Evolutionary conservation across 2,797 vertebrate species (phyloP).

Genomic region (Helostoma temminkii): DNA sequence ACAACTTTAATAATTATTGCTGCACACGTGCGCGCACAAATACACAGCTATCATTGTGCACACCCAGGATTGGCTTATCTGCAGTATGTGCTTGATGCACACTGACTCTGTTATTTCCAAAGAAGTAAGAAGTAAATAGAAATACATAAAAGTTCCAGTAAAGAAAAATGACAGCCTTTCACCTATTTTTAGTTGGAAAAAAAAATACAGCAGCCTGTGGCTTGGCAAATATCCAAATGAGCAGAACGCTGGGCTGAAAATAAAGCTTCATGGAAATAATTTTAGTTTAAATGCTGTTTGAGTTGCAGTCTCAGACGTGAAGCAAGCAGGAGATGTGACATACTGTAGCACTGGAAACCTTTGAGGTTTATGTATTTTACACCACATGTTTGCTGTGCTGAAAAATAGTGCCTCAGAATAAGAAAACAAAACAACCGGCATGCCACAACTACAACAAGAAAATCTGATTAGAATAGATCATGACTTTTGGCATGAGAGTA

Average conservation of each 20-base stretch:
- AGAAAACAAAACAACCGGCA: neutral
- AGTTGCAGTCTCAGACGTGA: slow-evolving; percentile 17
- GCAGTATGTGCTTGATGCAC: slow-evolving; percentile 46
- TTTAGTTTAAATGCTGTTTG: slow-evolving; percentile 28
- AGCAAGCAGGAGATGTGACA: neutral
- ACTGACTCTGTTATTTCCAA: slow-evolving; percentile 55
- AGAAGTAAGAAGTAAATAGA: slow-evolving; percentile 47
- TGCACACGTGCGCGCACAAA: slow-evolving; percentile 4
- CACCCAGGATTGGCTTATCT: slow-evolving; percentile 44
- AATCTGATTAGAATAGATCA: slow-evolving; percentile 37
- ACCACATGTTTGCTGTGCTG: slow-evolving; percentile 3
- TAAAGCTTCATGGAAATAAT: slow-evolving; percentile 27
- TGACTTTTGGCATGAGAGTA: slow-evolving; percentile 18
- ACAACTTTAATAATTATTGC: slow-evolving; percentile 39
- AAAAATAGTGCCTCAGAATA: neutral
- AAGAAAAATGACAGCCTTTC: slow-evolving; percentile 63
- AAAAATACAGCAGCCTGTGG: slow-evolving; percentile 28
- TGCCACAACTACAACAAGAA: neutral
- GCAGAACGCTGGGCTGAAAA: slow-evolving; percentile 19
- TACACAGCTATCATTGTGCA: neutral
- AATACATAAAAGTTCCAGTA: slow-evolving; percentile 47
- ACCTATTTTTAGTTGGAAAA: slow-evolving; percentile 56
- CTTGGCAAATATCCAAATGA: slow-evolving; percentile 58
- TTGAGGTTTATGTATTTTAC: slow-evolving; percentile 1
- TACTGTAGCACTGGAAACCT: slow-evolving; percentile 6